These are phyloP conservation scores for Recurvirostra avosetta DNA, from an alignment of 2,113 vertebrate genomes.

Conservation along the genomic window DNA sequence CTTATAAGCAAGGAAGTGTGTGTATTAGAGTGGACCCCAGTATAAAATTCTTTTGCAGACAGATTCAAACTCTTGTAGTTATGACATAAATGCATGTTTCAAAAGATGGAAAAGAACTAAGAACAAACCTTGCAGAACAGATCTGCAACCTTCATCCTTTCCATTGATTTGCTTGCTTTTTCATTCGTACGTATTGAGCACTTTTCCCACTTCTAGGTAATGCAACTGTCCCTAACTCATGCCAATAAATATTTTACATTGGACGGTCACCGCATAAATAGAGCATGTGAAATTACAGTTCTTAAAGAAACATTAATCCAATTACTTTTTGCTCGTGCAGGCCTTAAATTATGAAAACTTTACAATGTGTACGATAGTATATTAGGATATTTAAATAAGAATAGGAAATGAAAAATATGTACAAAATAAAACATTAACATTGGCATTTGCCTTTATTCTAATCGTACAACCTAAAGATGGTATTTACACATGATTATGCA, in stretches of 20 bases:
- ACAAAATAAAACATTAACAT: neutral
- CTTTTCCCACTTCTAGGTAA: neutral
- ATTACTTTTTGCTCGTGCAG: neutral
- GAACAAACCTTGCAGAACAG: neutral
- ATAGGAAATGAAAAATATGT: neutral
- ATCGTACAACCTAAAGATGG: neutral
- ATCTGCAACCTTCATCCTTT: neutral
- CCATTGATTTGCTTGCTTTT: constrained; percentile 11
- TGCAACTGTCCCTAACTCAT: neutral
- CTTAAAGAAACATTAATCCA: neutral
- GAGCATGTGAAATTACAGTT: neutral
- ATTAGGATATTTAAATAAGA: neutral
- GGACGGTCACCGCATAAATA: neutral
- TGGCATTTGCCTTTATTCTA: neutral
- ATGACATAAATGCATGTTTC: neutral
- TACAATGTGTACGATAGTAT: neutral
- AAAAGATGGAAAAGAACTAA: neutral
- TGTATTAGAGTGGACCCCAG: neutral
- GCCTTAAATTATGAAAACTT: neutral
- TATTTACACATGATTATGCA: neutral
- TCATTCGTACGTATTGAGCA: neutral
- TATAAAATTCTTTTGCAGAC: neutral
- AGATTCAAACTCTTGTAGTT: neutral
- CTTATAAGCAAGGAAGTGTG: neutral
- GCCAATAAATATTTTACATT: neutral